Conservation (phyloP, 2,888 invertebrate species). For the Agrenia bidenticulata region DNA sequence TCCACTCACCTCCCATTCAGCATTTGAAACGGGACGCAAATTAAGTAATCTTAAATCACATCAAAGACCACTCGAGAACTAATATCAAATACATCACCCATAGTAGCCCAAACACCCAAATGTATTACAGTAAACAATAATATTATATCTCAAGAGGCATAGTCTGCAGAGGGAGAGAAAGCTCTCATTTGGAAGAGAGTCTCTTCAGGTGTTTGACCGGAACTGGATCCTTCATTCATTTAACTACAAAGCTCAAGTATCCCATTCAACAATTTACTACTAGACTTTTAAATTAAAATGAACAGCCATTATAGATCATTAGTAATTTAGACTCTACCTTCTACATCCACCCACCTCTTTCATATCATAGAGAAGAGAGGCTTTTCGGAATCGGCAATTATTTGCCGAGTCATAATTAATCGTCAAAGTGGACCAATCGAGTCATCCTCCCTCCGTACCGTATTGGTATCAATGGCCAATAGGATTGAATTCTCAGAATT, state of each 20-base stretch:
- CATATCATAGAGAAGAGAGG: background rate
- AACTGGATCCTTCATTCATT: constrained; percentile 16
- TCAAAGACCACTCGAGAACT: background rate
- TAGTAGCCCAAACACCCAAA: too few relatives aligned
- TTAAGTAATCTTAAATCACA: constrained; percentile 8
- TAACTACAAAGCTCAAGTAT: constrained; percentile 17
- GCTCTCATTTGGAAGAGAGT: background rate
- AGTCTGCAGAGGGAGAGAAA: constrained; percentile 21
- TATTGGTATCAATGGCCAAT: constrained; percentile 6
- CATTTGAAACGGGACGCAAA: background rate
- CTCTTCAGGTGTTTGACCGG: constrained; percentile 30
- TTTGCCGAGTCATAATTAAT: constrained; percentile 22
- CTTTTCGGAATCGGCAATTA: constrained; percentile 15
- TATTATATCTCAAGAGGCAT: background rate
- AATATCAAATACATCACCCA: background rate
- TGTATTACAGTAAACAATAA: too few relatives aligned
- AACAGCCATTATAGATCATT: background rate
- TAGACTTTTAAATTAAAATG: background rate
- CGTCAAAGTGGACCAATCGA: constrained; percentile 49
- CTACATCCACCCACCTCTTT: background rate
- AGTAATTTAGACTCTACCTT: too few relatives aligned
- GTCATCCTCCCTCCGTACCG: background rate
- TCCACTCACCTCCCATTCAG: background rate
- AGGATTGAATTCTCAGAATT: constrained; percentile 6
- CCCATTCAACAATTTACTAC: background rate